A percentile compares a stretch with the other conserved stretches of the same genome.
Conservation (phyloP, 2,113 vertebrate genomes). For the Verasper variegatus region DNA sequence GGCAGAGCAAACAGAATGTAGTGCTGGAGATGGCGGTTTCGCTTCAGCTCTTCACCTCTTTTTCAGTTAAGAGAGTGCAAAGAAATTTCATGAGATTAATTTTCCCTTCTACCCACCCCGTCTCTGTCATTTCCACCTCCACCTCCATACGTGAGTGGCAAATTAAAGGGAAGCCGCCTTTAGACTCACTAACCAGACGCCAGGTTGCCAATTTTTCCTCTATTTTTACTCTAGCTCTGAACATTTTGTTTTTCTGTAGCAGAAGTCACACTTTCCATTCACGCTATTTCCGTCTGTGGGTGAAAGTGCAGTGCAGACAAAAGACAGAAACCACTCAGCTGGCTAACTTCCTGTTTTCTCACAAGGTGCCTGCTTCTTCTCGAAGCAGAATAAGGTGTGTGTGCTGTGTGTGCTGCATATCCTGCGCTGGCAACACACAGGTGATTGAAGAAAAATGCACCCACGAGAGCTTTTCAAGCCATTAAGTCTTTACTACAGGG, state of each 20-base stretch:
- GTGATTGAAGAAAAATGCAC: constrained; percentile 35
- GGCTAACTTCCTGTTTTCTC: constrained; percentile 77
- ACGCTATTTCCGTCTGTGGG: constrained; percentile 69
- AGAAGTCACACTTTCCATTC: constrained; percentile 74
- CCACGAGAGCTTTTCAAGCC: constrained; percentile 19
- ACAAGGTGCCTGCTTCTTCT: constrained; percentile 46
- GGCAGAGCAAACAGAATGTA: constrained; percentile 46
- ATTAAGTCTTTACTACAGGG: constrained; percentile 23
- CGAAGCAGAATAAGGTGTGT: background rate
- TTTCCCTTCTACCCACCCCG: background rate
- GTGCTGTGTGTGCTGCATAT: background rate
- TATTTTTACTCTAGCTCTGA: constrained; percentile 44
- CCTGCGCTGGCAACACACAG: background rate
- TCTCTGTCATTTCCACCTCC: background rate
- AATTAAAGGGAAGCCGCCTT: background rate
- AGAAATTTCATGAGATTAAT: too few relatives aligned
- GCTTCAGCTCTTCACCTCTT: constrained; percentile 46
- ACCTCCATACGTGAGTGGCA: background rate
- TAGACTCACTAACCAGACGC: background rate
- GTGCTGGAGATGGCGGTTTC: constrained; percentile 55
- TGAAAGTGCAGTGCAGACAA: constrained; percentile 74
- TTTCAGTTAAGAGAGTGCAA: background rate
- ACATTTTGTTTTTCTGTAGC: constrained; percentile 62
- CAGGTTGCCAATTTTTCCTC: constrained; percentile 8
- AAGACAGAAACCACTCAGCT: constrained; percentile 73